Evolutionary conservation across 2,797 vertebrate species (phyloP).

Genomic region (Selene dorsalis): DNA sequence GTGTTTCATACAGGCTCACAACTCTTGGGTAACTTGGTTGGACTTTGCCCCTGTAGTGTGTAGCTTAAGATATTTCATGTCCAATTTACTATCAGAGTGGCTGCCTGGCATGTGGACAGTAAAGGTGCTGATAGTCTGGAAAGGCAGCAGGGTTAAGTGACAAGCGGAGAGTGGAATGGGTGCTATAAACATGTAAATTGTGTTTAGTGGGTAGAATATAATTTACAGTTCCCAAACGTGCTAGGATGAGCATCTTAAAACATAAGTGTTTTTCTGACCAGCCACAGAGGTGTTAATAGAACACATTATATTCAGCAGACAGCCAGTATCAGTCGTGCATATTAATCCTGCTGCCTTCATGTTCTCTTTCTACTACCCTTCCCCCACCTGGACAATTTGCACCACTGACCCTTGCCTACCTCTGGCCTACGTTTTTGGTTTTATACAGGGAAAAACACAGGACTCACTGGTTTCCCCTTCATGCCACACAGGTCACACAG

Average conservation of each 20-base stretch:
- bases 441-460: slow-evolving; percentile 4
- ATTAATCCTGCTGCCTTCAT: slow-evolving; percentile 29
- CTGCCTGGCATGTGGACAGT: slow-evolving; percentile 5
- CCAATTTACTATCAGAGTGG: slow-evolving; percentile 38
- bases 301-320: slow-evolving; percentile 20
- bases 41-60: slow-evolving; percentile 32
- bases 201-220: neutral
- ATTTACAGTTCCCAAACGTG: neutral
- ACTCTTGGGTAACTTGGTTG: slow-evolving; percentile 34
- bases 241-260: neutral
- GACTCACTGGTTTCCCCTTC: slow-evolving; percentile 1
- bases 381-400: slow-evolving; percentile 33
- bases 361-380: slow-evolving; percentile 1
- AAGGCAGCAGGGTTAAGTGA: neutral
- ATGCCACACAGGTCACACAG: slow-evolving; percentile 23
- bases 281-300: slow-evolving; percentile 8
- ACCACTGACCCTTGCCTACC: slow-evolving; percentile 46
- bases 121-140: neutral
- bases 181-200: neutral
- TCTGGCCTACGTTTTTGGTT: slow-evolving; percentile 58
- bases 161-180: neutral
- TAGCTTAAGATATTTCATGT: slow-evolving; percentile 31
- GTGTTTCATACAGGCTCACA: slow-evolving; percentile 39
- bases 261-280: slow-evolving; percentile 18
- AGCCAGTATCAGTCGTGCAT: slow-evolving; percentile 11